phyloP scores from a whole-genome alignment of 2,797 vertebrate genomes.

The Liasis olivaceus region DNA sequence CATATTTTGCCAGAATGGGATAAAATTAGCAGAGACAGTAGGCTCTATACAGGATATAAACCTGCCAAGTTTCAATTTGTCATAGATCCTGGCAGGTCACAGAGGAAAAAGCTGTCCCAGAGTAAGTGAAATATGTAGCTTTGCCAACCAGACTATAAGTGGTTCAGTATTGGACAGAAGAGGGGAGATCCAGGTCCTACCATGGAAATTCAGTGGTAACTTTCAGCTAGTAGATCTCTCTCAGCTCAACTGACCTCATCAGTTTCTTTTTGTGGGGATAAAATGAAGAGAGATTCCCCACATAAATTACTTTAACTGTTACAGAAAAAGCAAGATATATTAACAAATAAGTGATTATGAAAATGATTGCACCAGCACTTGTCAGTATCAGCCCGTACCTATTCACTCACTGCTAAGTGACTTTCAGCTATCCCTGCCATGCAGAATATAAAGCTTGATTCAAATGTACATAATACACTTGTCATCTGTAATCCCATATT shows the following conservation, averaged over 20 bases:
- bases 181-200: not conserved
- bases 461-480: not conserved
- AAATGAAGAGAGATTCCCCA: not conserved
- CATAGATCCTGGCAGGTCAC: not conserved
- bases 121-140: not conserved
- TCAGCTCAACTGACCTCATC: not conserved
- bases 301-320: not conserved
- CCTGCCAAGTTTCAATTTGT: not conserved
- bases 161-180: not conserved
- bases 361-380: not conserved
- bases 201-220: not conserved
- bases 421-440: not conserved
- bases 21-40: not conserved
- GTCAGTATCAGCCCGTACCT: not conserved
- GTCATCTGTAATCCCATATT: not conserved
- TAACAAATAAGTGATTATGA: not conserved
- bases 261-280: not conserved
- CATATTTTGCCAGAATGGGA: not conserved
- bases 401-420: not conserved
- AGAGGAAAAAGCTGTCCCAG: not conserved
- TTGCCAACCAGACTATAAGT: not conserved
- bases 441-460: not conserved
- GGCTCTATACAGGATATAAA: not conserved
- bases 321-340: not conserved
- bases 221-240: not conserved